phyloP scores from a whole-genome alignment of 2,797 vertebrate genomes.

The Lacerta bilineata region DNA sequence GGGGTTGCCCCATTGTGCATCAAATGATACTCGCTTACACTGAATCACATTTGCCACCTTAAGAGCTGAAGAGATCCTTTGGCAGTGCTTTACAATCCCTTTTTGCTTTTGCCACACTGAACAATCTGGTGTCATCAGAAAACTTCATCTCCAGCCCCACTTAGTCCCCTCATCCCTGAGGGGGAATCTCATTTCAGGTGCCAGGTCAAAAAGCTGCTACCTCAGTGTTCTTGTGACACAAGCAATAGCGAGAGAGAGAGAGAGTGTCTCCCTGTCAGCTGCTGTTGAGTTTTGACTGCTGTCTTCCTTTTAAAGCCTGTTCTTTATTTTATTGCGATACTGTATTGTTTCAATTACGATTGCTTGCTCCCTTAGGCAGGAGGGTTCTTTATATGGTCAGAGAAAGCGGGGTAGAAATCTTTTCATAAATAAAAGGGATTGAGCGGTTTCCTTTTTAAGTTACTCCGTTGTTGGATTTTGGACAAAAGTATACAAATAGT shows the following conservation, averaged over 20 bases:
- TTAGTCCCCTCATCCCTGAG: not conserved
- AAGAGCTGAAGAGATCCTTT: too few relatives aligned
- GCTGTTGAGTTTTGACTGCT: not conserved
- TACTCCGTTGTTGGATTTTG: not conserved
- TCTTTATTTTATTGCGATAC: not conserved
- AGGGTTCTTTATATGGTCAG: not conserved
- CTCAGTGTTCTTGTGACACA: not conserved
- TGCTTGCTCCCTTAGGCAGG: not conserved
- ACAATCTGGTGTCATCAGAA: too few relatives aligned
- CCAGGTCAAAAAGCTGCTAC: not conserved
- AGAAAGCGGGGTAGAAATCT: not conserved
- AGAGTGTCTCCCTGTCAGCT: not conserved
- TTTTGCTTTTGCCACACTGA: too few relatives aligned
- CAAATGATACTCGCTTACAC: too few relatives aligned
- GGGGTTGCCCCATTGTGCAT: too few relatives aligned
- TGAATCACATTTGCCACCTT: too few relatives aligned
- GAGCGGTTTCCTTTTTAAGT: not conserved
- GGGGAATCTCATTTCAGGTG: not conserved
- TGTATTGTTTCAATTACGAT: not conserved
- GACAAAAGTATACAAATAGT: not conserved
- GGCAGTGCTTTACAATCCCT: too few relatives aligned
- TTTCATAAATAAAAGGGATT: not conserved
- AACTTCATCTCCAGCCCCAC: too few relatives aligned
- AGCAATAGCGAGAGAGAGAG: too few relatives aligned
- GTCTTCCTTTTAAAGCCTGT: not conserved